Conservation (phyloP, 2,113 vertebrate genomes). For the Platysternon megacephalum region DNA sequence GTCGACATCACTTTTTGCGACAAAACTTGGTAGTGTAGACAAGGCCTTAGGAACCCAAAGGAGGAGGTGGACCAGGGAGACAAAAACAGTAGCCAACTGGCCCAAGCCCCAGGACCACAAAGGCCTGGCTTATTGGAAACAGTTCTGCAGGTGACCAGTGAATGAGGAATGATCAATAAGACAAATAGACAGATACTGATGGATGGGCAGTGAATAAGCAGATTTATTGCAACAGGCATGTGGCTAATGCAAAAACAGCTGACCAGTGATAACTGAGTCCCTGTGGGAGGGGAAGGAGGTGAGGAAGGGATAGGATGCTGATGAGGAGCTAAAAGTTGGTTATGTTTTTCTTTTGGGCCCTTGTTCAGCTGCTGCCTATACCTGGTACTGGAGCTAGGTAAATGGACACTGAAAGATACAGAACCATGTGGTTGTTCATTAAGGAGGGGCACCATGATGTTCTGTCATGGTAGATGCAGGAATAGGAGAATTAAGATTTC, state of each 20-base stretch:
- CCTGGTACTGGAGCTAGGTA: accelerated
- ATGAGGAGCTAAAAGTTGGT: no score
- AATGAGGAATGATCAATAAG: background rate
- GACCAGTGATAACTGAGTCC: background rate
- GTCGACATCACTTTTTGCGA: no score
- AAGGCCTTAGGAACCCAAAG: background rate
- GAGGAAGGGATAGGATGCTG: accelerated
- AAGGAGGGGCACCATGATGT: background rate
- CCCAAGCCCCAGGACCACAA: accelerated
- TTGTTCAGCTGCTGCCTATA: accelerated
- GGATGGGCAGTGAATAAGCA: background rate
- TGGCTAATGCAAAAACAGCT: background rate
- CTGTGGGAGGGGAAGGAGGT: background rate
- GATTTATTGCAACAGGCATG: background rate
- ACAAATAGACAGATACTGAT: background rate
- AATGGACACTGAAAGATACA: accelerated
- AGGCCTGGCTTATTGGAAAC: accelerated
- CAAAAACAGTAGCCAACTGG: background rate
- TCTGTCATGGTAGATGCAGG: background rate
- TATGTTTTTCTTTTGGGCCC: background rate
- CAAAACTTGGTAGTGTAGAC: no score
- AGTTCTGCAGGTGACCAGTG: no score
- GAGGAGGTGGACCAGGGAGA: background rate
- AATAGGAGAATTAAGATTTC: background rate
- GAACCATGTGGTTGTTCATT: accelerated